These are phyloP conservation scores for Sturmia bella DNA, from an alignment of 2,888 invertebrate species.

Conservation along the genomic window DNA sequence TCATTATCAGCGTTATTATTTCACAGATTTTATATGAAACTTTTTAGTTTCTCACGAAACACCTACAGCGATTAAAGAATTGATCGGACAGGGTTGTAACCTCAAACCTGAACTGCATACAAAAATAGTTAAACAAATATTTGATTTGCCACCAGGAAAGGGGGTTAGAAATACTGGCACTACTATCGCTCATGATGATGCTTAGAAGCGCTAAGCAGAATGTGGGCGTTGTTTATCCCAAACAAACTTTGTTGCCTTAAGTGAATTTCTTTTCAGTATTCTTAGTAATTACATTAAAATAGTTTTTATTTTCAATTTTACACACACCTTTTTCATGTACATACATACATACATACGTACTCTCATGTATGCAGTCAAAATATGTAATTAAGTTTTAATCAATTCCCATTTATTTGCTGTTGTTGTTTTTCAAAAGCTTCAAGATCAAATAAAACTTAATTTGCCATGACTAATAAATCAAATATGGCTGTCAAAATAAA, in stretches of 20 bases:
- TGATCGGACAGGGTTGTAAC: slow-evolving; percentile 54
- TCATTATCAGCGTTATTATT: slow-evolving; percentile 35
- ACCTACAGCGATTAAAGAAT: slow-evolving; percentile 52
- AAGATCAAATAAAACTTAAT: slow-evolving; percentile 11
- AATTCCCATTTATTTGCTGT: slow-evolving; percentile 33
- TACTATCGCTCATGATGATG: slow-evolving; percentile 1
- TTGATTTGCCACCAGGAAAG: slow-evolving; percentile 27
- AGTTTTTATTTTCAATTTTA: slow-evolving; percentile 8
- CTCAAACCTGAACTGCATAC: slow-evolving; percentile 55
- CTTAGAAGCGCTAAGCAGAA: slow-evolving; percentile 1
- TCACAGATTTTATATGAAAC: slow-evolving; percentile 23
- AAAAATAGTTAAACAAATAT: slow-evolving; percentile 17
- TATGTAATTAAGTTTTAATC: slow-evolving; percentile 54
- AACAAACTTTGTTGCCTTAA: slow-evolving; percentile 6
- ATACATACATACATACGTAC: too few species aligned
- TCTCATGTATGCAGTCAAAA: background rate
- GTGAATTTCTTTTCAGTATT: slow-evolving; percentile 39
- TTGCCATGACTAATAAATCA: slow-evolving; percentile 59
- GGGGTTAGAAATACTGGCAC: slow-evolving; percentile 1
- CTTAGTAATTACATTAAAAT: slow-evolving; percentile 13
- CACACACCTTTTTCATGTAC: slow-evolving; percentile 51
- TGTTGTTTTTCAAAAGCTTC: background rate
- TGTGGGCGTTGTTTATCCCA: slow-evolving; percentile 21
- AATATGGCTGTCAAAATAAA: slow-evolving; percentile 50
- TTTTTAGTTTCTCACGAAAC: slow-evolving; percentile 68